These are phyloP conservation scores for Mythimna loreyi DNA, from an alignment of 2,888 invertebrate genomes.

Conservation along the genomic window DNA sequence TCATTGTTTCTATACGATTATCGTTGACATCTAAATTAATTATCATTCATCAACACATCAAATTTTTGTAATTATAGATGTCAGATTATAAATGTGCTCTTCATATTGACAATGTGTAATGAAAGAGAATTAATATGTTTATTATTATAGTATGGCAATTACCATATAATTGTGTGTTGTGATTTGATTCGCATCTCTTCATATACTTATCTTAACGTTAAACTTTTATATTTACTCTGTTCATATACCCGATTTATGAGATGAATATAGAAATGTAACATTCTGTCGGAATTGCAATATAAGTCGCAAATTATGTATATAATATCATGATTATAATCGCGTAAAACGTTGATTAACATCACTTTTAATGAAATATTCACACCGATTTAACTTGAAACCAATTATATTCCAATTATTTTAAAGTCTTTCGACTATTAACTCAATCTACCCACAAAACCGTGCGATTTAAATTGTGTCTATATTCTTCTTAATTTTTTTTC, in stretches of 20 bases:
- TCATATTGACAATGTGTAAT: slow-evolving; percentile 52
- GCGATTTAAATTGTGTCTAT: slow-evolving; percentile 6
- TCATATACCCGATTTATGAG: slow-evolving; percentile 35
- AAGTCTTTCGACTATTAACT: slow-evolving; percentile 14
- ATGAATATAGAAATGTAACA: slow-evolving; percentile 30
- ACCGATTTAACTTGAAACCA: slow-evolving; percentile 34
- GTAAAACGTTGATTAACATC: slow-evolving; percentile 45
- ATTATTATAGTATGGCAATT: slow-evolving; percentile 26
- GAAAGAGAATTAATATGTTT: slow-evolving; percentile 44
- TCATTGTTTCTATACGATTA: slow-evolving; percentile 62
- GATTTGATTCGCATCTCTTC: slow-evolving; percentile 49
- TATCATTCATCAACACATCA: slow-evolving; percentile 30
- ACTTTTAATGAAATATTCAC: slow-evolving; percentile 47
- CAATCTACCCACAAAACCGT: background rate
- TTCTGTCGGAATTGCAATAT: slow-evolving; percentile 31
- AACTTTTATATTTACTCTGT: slow-evolving; percentile 42
- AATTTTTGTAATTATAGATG: slow-evolving; percentile 50
- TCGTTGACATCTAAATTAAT: slow-evolving; percentile 46
- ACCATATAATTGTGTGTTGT: slow-evolving; percentile 47
- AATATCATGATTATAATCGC: slow-evolving; percentile 40
- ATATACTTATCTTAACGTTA: slow-evolving; percentile 30
- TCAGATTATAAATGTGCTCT: slow-evolving; percentile 55
- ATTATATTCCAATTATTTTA: slow-evolving; percentile 15
- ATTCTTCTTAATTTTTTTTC: background rate
- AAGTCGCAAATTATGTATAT: slow-evolving; percentile 40